Evolutionary conservation across 2,797 vertebrate genomes (phyloP), one percentile per base, ranked within the genome.

Genomic region (Danio kyathit): DNA sequence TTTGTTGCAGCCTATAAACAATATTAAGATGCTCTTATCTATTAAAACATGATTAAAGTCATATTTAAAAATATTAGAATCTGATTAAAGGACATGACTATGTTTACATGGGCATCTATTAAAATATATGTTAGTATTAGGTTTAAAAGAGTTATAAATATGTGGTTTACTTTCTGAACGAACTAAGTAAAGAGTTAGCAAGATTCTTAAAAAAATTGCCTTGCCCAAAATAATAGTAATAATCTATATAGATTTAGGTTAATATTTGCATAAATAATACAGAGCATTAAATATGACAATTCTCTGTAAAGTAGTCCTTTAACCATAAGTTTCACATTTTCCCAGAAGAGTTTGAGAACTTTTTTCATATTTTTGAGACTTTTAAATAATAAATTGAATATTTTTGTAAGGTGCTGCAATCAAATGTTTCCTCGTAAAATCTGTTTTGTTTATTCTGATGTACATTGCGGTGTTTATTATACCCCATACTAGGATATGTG

Each of bases 381-480:
- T 75, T 65, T 10, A 49, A 74, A 51, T 19, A 51, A 73, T 21
- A 59, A 11, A 73, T 57, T 16, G 7, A 29, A 73, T 13, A 60
- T 29, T 41, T 63, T 17, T 14, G 12, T 75, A 5, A 56, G 51
- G 5, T 6, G n/a, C 61, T 40, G 1, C 12, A 66, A 21, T 43
- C 7, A 63, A 9, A 51, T 8, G 14, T 51, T 63, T 8, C 74
- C 17, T 9, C 44, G 29, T 38, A 73, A 3, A 21, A 44, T 71
- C 9, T 6, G 21, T 40, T 67, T 51, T 38, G 17, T 56, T 56
- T 56, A 54, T 65, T 29, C 46, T 44, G 13, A 56, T 14, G 6
- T 66, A n/a, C 1, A 46, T 14, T 66, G 63, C 74, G 46, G 46
- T 66, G 40, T 66, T 17, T 76, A 57, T 76, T 66, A 66, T 66